These are phyloP conservation scores for Hylaea fasciaria DNA, from an alignment of 2,888 invertebrate species.

Conservation along the genomic window DNA sequence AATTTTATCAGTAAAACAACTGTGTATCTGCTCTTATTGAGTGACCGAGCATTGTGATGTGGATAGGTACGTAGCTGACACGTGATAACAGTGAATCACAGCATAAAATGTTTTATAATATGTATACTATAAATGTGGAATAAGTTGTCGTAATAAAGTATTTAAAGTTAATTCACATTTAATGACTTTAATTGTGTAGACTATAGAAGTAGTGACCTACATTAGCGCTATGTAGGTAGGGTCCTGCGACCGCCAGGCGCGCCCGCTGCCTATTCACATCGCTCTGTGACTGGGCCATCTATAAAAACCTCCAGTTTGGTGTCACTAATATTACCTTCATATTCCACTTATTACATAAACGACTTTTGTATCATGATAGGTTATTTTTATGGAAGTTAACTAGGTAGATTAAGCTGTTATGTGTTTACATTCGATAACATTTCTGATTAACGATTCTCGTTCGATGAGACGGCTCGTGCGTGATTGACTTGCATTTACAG, in stretches of 20 bases:
- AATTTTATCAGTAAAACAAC: conserved; percentile 63
- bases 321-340: conserved; percentile 64
- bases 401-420: conserved; percentile 84
- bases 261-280: conserved; percentile 70
- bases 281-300: conserved; percentile 54
- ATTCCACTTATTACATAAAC: conserved; percentile 68
- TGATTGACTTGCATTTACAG: conserved; percentile 79
- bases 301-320: conserved; percentile 27
- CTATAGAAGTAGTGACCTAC: conserved; percentile 63
- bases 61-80: conserved; percentile 82
- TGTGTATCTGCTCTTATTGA: conserved; percentile 67
- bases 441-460: conserved; percentile 65
- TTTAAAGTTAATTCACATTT: conserved; percentile 82
- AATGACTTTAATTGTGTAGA: conserved; percentile 76
- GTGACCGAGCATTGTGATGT: conserved; percentile 82
- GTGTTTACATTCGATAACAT: conserved; percentile 74
- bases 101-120: conserved; percentile 83
- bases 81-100: conserved; percentile 82
- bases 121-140: conserved; percentile 83
- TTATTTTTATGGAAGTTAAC: conserved; percentile 83
- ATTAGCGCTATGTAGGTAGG: conserved; percentile 48
- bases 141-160: conserved; percentile 85
- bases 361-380: conserved; percentile 81
- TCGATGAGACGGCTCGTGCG: conserved; percentile 68
- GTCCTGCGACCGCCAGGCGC: conserved; percentile 8